A percentile compares a stretch with the other conserved stretches of the same genome.
Evolutionary conservation across 2,888 invertebrate genomes (phyloP).

Genomic region (Dichetophora obliterata): DNA sequence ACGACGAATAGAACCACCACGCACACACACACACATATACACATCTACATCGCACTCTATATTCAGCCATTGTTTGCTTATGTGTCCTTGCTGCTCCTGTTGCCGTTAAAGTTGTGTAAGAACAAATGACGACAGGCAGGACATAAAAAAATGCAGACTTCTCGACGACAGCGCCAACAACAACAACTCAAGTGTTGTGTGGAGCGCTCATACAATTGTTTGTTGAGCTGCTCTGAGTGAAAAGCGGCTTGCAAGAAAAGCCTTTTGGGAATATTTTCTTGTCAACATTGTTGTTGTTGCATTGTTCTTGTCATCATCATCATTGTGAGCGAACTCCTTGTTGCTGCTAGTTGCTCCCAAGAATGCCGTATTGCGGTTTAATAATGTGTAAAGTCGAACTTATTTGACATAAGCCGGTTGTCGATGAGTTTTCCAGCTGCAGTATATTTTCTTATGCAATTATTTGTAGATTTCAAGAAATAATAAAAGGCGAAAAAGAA

Average conservation of each 20-base stretch:
- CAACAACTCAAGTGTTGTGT: conserved; percentile 26
- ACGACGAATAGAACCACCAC: not conserved
- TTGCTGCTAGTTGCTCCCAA: conserved; percentile 49
- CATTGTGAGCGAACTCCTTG: conserved; percentile 54
- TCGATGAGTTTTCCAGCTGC: conserved; percentile 24
- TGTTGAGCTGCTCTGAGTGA: conserved; percentile 38
- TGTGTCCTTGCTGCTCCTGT: conserved; percentile 3
- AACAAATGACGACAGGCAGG: conserved; percentile 36
- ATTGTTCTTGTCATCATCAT: not conserved
- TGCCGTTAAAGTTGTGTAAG: conserved; percentile 27
- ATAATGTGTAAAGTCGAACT: conserved; percentile 65
- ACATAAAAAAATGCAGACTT: not conserved
- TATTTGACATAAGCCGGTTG: conserved; percentile 57
- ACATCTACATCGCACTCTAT: not conserved
- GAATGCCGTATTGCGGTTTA: conserved; percentile 60
- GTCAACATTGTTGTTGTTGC: conserved; percentile 28
- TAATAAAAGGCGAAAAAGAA: not conserved
- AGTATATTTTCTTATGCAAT: conserved; percentile 38
- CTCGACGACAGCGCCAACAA: not conserved
- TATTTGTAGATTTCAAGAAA: conserved; percentile 32
- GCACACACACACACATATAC: not conserved
- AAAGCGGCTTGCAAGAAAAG: conserved; percentile 40
- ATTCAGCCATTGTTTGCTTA: conserved; percentile 28
- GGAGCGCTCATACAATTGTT: conserved; percentile 25
- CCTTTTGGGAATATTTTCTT: conserved; percentile 34